Evolutionary conservation across 2,797 vertebrate species (phyloP).

Genomic region (Chiroxiphia lanceolata): DNA sequence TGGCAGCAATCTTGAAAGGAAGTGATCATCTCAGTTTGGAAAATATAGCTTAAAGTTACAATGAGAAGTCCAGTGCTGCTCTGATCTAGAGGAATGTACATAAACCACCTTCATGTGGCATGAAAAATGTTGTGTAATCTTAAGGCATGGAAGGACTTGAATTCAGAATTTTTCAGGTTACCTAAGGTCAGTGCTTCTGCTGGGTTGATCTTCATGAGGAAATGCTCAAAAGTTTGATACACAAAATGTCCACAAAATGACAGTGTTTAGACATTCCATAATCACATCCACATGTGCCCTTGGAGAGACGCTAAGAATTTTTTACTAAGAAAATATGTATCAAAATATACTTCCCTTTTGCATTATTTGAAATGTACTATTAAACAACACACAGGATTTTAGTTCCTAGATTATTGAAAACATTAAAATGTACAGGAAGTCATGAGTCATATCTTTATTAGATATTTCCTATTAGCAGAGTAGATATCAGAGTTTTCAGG

Average conservation of each 20-base stretch:
- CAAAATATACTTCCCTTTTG: background rate
- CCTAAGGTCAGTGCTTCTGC: background rate
- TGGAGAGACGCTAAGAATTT: background rate
- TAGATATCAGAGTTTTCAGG: background rate
- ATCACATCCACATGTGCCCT: background rate
- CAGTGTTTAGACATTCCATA: background rate
- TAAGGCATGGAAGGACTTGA: background rate
- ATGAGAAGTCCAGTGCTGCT: background rate
- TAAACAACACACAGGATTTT: background rate
- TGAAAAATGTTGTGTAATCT: background rate
- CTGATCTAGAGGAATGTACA: background rate
- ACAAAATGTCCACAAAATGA: background rate
- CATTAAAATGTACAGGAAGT: background rate
- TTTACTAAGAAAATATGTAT: background rate
- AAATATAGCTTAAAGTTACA: background rate
- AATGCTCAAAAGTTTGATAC: background rate
- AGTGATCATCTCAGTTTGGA: fast-evolving
- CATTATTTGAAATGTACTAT: background rate
- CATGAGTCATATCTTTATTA: background rate
- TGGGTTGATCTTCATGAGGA: background rate
- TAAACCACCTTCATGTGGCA: background rate
- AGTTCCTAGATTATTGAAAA: background rate
- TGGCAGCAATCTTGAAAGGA: background rate
- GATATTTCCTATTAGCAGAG: background rate
- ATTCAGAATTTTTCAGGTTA: background rate